These are phyloP conservation scores for Tinea pellionella DNA, from an alignment of 2,888 invertebrate genomes.

Conservation along the genomic window DNA sequence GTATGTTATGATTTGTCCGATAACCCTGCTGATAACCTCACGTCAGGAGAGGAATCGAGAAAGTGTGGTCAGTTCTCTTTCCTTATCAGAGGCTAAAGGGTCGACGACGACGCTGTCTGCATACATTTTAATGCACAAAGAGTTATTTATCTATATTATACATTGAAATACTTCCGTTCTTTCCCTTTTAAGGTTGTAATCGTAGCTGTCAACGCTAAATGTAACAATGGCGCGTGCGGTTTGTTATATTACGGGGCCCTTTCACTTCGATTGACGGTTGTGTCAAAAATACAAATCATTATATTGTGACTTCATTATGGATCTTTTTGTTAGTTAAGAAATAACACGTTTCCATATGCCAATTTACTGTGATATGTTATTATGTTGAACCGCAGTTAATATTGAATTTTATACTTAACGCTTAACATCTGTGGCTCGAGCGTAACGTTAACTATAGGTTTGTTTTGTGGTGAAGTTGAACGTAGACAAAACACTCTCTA, in stretches of 20 bases:
- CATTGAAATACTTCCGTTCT: background rate
- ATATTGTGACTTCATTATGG: constrained; percentile 58
- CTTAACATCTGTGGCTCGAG: background rate
- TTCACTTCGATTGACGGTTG: constrained; percentile 47
- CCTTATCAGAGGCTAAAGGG: background rate
- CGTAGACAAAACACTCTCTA: constrained; percentile 2
- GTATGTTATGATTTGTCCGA: background rate
- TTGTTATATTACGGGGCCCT: constrained; percentile 57
- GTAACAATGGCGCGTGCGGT: constrained; percentile 48
- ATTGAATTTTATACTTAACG: background rate
- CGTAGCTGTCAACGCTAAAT: constrained; percentile 61
- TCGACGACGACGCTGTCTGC: background rate
- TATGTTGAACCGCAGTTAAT: constrained; percentile 28
- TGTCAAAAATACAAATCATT: constrained; percentile 58
- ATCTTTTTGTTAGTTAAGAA: constrained; percentile 38
- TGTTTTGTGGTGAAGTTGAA: background rate
- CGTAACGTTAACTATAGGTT: background rate
- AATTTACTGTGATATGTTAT: constrained; percentile 47
- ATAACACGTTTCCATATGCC: constrained; percentile 46
- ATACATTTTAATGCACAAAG: too few relatives aligned
- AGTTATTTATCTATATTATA: too few relatives aligned
- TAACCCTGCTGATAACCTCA: background rate
- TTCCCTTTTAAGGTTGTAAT: background rate
- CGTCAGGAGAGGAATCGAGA: constrained; percentile 13
- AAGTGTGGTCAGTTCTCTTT: constrained; percentile 46